Conservation (phyloP, 2,113 vertebrate genomes). For the Caretta caretta region DNA sequence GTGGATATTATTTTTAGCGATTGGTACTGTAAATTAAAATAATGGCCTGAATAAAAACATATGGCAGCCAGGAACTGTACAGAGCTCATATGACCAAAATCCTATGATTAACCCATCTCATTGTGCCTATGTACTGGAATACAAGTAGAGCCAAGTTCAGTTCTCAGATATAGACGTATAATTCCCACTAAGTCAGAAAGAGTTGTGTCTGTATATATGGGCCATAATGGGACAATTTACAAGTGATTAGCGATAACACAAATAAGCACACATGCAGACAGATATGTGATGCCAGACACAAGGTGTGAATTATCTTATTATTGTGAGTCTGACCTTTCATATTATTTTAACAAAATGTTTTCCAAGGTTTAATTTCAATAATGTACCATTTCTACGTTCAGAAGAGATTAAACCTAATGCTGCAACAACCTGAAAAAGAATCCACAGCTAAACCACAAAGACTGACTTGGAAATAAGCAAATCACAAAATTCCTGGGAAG, state of each 20-base stretch:
- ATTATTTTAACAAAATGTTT: not conserved
- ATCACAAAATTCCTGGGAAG: not conserved
- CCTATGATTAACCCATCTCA: not conserved
- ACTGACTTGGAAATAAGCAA: not conserved
- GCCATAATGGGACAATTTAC: not conserved
- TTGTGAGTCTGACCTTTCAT: not conserved
- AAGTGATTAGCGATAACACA: not conserved
- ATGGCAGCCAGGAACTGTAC: not conserved
- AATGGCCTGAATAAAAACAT: constrained; percentile 10
- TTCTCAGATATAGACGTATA: not conserved
- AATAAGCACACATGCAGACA: not conserved
- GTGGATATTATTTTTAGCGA: not conserved
- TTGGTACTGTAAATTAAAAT: constrained; percentile 3
- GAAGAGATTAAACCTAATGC: not conserved
- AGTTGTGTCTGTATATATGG: not conserved
- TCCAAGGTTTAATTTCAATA: not conserved
- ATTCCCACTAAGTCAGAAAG: not conserved
- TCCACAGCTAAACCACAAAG: not conserved
- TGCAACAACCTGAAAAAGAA: not conserved
- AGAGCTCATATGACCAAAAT: not conserved
- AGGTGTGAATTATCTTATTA: not conserved
- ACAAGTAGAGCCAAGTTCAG: not conserved
- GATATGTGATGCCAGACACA: not conserved
- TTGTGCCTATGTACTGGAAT: not conserved
- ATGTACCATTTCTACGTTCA: not conserved